Percentiles rank a stretch among this genome's conserved stretches.
phyloP scores from a whole-genome alignment of 2,888 invertebrate species.

The Disparrhopalites patrizii region DNA sequence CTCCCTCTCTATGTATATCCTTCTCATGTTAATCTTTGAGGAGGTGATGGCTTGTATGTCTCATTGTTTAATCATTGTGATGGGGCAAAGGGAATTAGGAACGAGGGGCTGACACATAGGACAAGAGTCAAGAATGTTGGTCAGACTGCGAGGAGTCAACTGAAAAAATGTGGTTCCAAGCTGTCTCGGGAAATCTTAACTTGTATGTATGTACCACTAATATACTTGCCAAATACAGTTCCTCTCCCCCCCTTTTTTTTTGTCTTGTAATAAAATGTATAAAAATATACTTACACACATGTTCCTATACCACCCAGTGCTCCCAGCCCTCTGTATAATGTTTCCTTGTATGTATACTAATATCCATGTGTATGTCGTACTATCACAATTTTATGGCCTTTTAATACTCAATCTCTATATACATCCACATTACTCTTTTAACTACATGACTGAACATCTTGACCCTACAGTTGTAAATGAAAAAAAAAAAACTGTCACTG shows the following conservation, averaged over 20 bases:
- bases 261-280: too few relatives aligned
- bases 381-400: too few relatives aligned
- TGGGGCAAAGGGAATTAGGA: constrained; percentile 11
- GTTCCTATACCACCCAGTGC: too few relatives aligned
- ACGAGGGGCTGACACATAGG: constrained; percentile 18
- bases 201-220: too few relatives aligned
- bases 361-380: background rate
- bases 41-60: background rate
- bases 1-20: background rate
- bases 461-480: too few relatives aligned
- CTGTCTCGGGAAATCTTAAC: constrained; percentile 24
- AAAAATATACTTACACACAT: too few relatives aligned
- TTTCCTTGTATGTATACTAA: background rate
- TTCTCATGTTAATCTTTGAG: background rate
- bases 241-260: too few relatives aligned
- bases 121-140: constrained; percentile 21
- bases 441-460: too few relatives aligned
- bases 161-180: constrained; percentile 25
- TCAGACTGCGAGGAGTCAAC: constrained; percentile 14
- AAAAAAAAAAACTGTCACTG: too few relatives aligned
- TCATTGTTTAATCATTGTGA: background rate
- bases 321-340: too few relatives aligned
- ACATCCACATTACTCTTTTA: too few relatives aligned
- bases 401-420: too few relatives aligned
- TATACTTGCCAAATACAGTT: constrained; percentile 18